A percentile compares a stretch with the other conserved stretches of the same genome.
These are phyloP conservation scores for Drosophila incognita DNA, from an alignment of 2,888 invertebrate genomes.

Conservation along the genomic window DNA sequence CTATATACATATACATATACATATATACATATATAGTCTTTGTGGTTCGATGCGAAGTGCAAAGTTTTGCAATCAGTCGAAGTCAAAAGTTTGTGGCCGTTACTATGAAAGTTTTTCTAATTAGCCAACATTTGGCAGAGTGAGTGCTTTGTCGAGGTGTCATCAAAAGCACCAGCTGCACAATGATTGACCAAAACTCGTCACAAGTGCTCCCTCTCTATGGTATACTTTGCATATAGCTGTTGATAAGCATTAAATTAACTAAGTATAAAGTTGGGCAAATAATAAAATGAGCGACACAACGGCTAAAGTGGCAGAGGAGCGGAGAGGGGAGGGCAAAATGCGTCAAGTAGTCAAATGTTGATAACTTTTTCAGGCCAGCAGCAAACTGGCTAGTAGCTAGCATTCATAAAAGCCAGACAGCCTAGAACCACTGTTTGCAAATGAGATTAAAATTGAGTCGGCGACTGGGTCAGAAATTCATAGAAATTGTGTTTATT, in stretches of 20 bases:
- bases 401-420: not conserved
- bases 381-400: constrained; percentile 1
- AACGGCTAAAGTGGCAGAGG: not conserved
- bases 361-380: constrained; percentile 35
- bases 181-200: constrained; percentile 51
- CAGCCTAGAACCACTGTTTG: constrained; percentile 9
- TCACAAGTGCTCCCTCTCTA: constrained; percentile 29
- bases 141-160: constrained; percentile 34
- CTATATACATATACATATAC: constrained; percentile 4
- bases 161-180: constrained; percentile 35
- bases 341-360: constrained; percentile 40
- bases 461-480: constrained; percentile 39
- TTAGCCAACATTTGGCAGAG: constrained; percentile 48
- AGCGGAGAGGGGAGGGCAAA: not conserved
- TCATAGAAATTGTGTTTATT: constrained; percentile 23
- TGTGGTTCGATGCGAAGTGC: constrained; percentile 26
- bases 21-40: not conserved
- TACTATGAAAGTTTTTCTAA: constrained; percentile 69
- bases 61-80: constrained; percentile 73
- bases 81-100: constrained; percentile 61
- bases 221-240: constrained; percentile 43
- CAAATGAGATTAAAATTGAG: constrained; percentile 30
- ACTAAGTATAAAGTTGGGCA: constrained; percentile 44
- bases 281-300: constrained; percentile 3
- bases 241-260: constrained; percentile 52